phyloP scores from a whole-genome alignment of 2,113 vertebrate genomes.

The Daphoenositta chrysoptera region DNA sequence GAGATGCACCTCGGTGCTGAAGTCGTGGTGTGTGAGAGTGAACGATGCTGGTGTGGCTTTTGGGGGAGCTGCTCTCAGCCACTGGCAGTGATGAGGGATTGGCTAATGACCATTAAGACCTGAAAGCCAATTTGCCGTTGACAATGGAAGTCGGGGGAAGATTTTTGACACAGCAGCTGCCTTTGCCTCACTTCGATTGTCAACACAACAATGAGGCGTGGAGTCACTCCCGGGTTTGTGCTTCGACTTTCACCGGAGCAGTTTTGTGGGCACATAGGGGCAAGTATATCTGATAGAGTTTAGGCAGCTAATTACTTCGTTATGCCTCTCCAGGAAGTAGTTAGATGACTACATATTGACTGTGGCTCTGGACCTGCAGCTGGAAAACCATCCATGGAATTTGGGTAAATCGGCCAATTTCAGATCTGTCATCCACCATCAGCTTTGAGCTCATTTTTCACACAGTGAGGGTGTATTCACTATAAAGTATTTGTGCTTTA shows the following conservation, averaged over 20 bases:
- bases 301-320: not conserved
- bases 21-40: conserved; percentile 2
- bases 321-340: not conserved
- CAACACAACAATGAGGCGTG: not conserved
- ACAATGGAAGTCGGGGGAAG: not conserved
- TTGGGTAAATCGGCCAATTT: not conserved
- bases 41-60: not conserved
- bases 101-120: not conserved
- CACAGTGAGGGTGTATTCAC: not conserved
- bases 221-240: not conserved
- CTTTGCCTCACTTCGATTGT: not conserved
- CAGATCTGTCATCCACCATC: not conserved
- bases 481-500: not conserved
- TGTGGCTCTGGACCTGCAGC: not conserved
- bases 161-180: not conserved
- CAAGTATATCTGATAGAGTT: not conserved
- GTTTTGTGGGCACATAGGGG: not conserved
- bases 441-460: not conserved
- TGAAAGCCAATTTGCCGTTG: not conserved
- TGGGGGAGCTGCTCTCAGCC: not conserved
- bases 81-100: not conserved
- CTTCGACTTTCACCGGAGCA: not conserved
- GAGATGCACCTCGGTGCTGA: conserved; percentile 25
- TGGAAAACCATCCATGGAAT: not conserved
- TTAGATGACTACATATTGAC: conserved; percentile 19